A percentile compares a stretch with the other conserved stretches of the same genome.
phyloP scores from a whole-genome alignment of 2,113 vertebrate genomes.

The Craseonycteris thonglongyai region DNA sequence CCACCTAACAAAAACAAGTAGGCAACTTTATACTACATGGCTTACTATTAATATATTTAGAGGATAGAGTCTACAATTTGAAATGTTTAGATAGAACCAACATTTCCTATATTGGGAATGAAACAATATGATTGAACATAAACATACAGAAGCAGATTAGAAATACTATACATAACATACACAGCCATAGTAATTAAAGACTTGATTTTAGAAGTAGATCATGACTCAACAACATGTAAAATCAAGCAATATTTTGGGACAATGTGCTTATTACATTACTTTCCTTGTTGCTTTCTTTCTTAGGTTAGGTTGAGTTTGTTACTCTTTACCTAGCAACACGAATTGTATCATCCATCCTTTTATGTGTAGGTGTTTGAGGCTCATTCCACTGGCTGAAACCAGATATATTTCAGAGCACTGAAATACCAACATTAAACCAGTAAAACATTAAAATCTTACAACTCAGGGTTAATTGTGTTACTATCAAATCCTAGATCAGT shows the following conservation, averaged over 20 bases:
- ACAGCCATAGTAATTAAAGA: neutral
- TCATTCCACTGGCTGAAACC: neutral
- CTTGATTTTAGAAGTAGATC: neutral
- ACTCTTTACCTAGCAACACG: neutral
- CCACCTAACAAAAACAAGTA: neutral
- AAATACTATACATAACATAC: neutral
- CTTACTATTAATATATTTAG: neutral
- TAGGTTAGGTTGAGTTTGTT: neutral
- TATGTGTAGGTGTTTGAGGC: neutral
- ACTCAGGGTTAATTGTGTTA: neutral
- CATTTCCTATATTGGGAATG: neutral
- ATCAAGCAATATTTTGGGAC: neutral
- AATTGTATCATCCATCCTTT: neutral
- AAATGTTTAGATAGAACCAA: neutral
- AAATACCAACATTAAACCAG: slow-evolving; percentile 1
- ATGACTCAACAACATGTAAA: neutral
- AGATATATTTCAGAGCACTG: neutral
- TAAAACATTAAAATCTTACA: neutral
- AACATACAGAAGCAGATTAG: neutral
- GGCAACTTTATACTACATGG: neutral
- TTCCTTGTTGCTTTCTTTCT: neutral
- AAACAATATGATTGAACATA: neutral
- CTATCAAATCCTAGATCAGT: neutral
- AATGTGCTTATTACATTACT: neutral
- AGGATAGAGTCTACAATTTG: neutral